Evolutionary conservation across 2,797 vertebrate species (phyloP).

Genomic region (Sebastes kiyomatsui): DNA sequence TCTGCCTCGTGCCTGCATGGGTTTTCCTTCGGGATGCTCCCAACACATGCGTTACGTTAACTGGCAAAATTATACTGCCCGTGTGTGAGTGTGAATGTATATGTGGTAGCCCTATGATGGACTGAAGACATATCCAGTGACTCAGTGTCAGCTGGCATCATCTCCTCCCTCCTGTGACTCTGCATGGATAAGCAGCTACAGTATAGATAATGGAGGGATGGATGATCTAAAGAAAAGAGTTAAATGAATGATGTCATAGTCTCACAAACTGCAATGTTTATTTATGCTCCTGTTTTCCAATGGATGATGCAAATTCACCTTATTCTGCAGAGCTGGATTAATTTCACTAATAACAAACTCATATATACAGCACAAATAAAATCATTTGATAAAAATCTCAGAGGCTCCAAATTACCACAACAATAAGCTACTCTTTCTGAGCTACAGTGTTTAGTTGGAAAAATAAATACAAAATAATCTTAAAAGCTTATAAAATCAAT

Average conservation of each 20-base stretch:
- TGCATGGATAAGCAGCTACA: neutral
- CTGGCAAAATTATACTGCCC: neutral
- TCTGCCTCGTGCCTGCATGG: no score
- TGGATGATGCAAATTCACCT: neutral
- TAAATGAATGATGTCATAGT: neutral
- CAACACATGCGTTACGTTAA: neutral
- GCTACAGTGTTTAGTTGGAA: neutral
- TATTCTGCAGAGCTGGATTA: neutral
- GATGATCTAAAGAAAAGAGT: neutral
- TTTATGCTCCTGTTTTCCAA: neutral
- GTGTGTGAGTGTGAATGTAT: neutral
- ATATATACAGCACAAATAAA: neutral
- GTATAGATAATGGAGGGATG: neutral
- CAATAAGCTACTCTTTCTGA: neutral
- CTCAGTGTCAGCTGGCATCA: neutral
- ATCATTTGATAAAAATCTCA: neutral
- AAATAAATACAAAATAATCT: slow-evolving; percentile 21
- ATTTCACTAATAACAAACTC: neutral
- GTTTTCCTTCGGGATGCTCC: neutral
- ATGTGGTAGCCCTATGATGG: neutral
- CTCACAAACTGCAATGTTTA: neutral
- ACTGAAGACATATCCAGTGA: neutral
- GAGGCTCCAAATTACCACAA: neutral
- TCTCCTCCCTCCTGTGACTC: neutral
- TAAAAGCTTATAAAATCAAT: slow-evolving; percentile 16